These are phyloP conservation scores for Lepeophtheirus salmonis DNA, from an alignment of 1,140 invertebrate species.

Conservation along the genomic window DNA sequence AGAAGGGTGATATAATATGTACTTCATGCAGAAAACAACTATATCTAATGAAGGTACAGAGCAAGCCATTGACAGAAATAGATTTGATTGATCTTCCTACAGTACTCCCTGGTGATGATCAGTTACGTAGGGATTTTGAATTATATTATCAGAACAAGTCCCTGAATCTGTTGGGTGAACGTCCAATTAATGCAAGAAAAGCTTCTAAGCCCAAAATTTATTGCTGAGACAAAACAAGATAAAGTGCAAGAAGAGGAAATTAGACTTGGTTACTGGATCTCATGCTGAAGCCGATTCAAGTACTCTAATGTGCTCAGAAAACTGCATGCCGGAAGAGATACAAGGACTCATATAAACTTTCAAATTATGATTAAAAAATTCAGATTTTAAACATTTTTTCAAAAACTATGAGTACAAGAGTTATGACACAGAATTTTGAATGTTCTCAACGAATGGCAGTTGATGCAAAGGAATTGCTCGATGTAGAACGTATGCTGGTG, in stretches of 20 bases:
- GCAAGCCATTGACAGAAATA: neutral
- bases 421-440: too few species aligned
- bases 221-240: neutral
- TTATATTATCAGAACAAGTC: neutral
- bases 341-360: neutral
- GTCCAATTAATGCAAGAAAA: neutral
- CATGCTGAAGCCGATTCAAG: neutral
- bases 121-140: neutral
- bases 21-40: neutral
- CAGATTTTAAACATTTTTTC: too few species aligned
- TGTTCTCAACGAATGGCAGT: too few species aligned
- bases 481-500: too few species aligned
- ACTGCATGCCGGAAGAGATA: neutral
- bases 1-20: neutral
- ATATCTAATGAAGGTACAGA: neutral
- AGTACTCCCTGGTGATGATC: neutral
- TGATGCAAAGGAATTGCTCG: too few species aligned
- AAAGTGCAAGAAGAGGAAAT: neutral
- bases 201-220: neutral
- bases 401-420: too few species aligned
- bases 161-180: neutral
- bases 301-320: neutral
- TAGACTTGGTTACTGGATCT: neutral
- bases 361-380: too few species aligned
- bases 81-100: neutral